Evolutionary conservation across 2,888 invertebrate species (phyloP), one percentile per base, ranked within the genome.

Genomic region (Meghimatium bilineatum): DNA sequence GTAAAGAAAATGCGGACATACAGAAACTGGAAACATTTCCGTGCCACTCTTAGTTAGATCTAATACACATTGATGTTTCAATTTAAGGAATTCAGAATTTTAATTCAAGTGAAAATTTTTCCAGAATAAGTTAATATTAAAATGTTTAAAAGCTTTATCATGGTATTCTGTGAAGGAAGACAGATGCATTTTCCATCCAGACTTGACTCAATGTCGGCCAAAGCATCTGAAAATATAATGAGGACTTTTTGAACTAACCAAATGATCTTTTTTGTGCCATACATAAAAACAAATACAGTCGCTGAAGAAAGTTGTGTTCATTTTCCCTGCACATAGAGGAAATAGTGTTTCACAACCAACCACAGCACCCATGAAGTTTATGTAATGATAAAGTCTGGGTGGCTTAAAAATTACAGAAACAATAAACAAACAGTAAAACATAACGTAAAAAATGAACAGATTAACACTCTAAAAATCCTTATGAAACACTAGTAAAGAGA

Each of bases 221-320:
- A 49, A 52, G 71, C 80, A 81, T 44, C 72, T 74, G 74, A 81
- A 81, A 74, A 81, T 72, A 81, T 34, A 74, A 81, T 32, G 81
- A 81, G 80, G 29, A 81, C 72, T 74, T 69, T 34, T 52, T 69
- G 56, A 71, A 80, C 56, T 20, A 52, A 20, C 49, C 52, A 34
- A 12, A 23, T 29, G 32, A 74, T 17, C 26, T 14, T 38, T 52
- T 44, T 44, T 44, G 5, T 74, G 29, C 20, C 17, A 20, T 29
- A 52, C 20, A 38, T 23, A 38, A 52, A 52, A 52, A 32, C 29
- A 52, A 32, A 77, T 36, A 63, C 26, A 1, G 20, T 36, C 14
- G 77, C 76, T 63, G 32, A 17, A 10, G 36, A 34, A 8, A 10
- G 1, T 38, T 60, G 8, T 63, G 23, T 34, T 49, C 36, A 76